A percentile compares a stretch with the other conserved stretches of the same genome.
Evolutionary conservation across 2,113 vertebrate genomes (phyloP).

Genomic region (Macquaria australasica): DNA sequence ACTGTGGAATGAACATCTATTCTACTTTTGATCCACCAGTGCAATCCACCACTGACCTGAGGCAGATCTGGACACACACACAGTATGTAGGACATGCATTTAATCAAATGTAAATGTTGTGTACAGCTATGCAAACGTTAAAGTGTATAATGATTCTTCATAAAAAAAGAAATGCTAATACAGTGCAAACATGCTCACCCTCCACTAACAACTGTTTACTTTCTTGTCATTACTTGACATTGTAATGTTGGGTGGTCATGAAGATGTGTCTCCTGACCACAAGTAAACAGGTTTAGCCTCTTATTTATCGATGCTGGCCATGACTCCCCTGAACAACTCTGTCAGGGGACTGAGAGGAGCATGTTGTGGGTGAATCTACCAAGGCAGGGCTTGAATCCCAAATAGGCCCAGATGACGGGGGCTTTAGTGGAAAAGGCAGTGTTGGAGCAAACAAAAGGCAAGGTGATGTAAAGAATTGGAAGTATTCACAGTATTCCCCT

Average conservation of each 20-base stretch:
- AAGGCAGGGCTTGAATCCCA: constrained; percentile 57
- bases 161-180: constrained; percentile 18
- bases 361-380: constrained; percentile 58
- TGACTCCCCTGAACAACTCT: constrained; percentile 63
- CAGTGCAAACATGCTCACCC: constrained; percentile 35
- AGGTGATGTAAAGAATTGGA: constrained; percentile 64
- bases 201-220: constrained; percentile 46
- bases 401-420: constrained; percentile 42
- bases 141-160: constrained; percentile 8
- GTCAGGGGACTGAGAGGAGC: constrained; percentile 58
- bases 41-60: neutral
- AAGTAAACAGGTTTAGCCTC: constrained; percentile 64
- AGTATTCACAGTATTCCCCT: constrained; percentile 14
- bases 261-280: constrained; percentile 52
- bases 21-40: constrained; percentile 48
- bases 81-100: constrained; percentile 3
- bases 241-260: constrained; percentile 53
- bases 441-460: constrained; percentile 55
- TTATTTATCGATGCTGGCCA: constrained; percentile 62
- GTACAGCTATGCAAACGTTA: constrained; percentile 36
- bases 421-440: constrained; percentile 30
- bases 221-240: constrained; percentile 60
- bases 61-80: constrained; percentile 10
- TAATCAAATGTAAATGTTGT: constrained; percentile 31
- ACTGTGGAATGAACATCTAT: constrained; percentile 45